These are phyloP conservation scores for Trogon surrucura DNA, from an alignment of 2,113 vertebrate species.

Conservation along the genomic window DNA sequence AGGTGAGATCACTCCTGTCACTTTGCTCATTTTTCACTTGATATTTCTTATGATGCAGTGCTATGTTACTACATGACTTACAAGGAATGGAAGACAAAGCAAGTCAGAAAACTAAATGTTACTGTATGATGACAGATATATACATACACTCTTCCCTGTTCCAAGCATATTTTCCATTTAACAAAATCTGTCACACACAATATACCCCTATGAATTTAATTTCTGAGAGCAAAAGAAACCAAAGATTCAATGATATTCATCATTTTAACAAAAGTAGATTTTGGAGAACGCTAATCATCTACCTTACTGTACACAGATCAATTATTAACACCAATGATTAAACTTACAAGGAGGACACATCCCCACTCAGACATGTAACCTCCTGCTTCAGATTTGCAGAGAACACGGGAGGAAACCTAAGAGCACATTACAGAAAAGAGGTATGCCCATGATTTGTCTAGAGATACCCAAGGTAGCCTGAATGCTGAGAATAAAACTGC, in stretches of 20 bases:
- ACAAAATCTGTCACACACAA: background rate
- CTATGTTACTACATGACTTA: background rate
- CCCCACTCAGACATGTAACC: background rate
- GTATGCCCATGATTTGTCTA: background rate
- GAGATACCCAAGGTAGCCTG: background rate
- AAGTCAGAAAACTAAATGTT: background rate
- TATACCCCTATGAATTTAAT: background rate
- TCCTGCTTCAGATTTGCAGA: background rate
- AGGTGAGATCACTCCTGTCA: background rate
- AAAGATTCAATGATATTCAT: background rate
- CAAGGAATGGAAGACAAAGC: background rate
- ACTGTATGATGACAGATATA: background rate
- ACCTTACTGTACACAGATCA: background rate
- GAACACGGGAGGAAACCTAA: background rate
- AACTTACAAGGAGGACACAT: background rate
- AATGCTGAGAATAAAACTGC: background rate
- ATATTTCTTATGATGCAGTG: background rate
- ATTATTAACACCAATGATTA: rapidly evolving
- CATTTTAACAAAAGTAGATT: background rate
- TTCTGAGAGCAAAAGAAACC: background rate
- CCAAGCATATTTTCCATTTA: background rate
- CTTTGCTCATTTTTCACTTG: background rate
- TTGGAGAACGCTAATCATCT: background rate
- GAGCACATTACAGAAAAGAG: background rate
- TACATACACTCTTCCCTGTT: background rate